A percentile compares a stretch with the other conserved stretches of the same genome.
Evolutionary conservation across 2,888 invertebrate species (phyloP).

Genomic region (Drosophila rellima): DNA sequence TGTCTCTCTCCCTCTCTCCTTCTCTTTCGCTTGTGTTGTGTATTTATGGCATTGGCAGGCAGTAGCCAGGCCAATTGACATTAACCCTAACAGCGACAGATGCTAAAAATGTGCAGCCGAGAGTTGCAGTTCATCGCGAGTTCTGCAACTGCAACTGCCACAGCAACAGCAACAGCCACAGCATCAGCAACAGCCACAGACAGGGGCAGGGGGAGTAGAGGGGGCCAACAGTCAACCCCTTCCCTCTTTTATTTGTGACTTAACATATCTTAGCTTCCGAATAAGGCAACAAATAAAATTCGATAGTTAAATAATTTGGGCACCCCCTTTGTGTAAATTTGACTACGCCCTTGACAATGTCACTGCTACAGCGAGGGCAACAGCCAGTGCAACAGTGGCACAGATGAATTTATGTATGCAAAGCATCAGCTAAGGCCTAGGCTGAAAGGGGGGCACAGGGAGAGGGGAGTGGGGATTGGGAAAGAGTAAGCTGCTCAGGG

Average conservation of each 20-base stretch:
- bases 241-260: not conserved
- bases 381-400: slow-evolving; percentile 53
- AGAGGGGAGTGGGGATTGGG: not conserved
- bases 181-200: slow-evolving; percentile 11
- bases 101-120: slow-evolving; percentile 67
- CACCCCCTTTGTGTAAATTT: not conserved
- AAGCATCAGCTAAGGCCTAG: slow-evolving; percentile 69
- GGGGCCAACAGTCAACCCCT: not conserved
- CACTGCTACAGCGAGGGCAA: slow-evolving; percentile 1
- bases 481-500: slow-evolving; percentile 33
- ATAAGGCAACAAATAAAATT: no score
- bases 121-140: slow-evolving; percentile 54
- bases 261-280: no score
- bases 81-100: slow-evolving; percentile 78
- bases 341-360: not conserved
- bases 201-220: not conserved
- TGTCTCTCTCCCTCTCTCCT: not conserved
- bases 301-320: no score
- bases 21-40: slow-evolving; percentile 10
- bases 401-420: slow-evolving; percentile 85
- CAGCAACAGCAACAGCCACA: slow-evolving; percentile 25
- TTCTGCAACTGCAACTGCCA: slow-evolving; percentile 25
- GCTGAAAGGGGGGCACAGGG: slow-evolving; percentile 7
- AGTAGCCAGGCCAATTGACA: slow-evolving; percentile 70
- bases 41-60: slow-evolving; percentile 72